phyloP scores from a whole-genome alignment of 2,888 invertebrate species.

The Hololepta plana region DNA sequence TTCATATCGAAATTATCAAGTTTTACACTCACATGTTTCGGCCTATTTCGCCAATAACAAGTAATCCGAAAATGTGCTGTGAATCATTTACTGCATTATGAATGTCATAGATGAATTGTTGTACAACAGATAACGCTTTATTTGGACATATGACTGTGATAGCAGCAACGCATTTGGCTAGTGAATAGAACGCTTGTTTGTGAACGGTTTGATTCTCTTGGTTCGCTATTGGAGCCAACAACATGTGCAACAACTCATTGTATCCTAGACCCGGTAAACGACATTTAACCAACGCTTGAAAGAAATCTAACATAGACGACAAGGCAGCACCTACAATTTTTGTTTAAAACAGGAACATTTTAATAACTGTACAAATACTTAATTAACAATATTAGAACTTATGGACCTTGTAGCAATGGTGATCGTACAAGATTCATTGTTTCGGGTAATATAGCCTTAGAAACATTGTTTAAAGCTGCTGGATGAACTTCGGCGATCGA shows the following conservation, averaged over 20 bases:
- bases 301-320: constrained; percentile 77
- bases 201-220: constrained; percentile 25
- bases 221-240: constrained; percentile 42
- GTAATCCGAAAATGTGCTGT: constrained; percentile 79
- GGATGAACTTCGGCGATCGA: constrained; percentile 66
- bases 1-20: neutral
- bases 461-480: constrained; percentile 54
- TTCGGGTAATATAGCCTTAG: constrained; percentile 63
- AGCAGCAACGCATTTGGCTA: constrained; percentile 93
- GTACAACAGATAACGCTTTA: constrained; percentile 49
- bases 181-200: constrained; percentile 77
- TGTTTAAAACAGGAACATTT: neutral
- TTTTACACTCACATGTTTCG: constrained; percentile 56
- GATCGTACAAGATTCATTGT: constrained; percentile 76
- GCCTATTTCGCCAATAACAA: constrained; percentile 95
- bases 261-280: constrained; percentile 57
- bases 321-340: constrained; percentile 60
- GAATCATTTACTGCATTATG: constrained; percentile 53
- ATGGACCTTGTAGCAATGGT: constrained; percentile 73
- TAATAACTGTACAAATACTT: neutral
- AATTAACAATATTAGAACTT: neutral
- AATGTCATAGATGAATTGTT: constrained; percentile 52
- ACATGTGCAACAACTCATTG: constrained; percentile 57
- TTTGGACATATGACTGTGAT: constrained; percentile 64
- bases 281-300: constrained; percentile 77